Evolutionary conservation across 2,113 vertebrate species (phyloP).

Genomic region (Ornithorhynchus anatinus): DNA sequence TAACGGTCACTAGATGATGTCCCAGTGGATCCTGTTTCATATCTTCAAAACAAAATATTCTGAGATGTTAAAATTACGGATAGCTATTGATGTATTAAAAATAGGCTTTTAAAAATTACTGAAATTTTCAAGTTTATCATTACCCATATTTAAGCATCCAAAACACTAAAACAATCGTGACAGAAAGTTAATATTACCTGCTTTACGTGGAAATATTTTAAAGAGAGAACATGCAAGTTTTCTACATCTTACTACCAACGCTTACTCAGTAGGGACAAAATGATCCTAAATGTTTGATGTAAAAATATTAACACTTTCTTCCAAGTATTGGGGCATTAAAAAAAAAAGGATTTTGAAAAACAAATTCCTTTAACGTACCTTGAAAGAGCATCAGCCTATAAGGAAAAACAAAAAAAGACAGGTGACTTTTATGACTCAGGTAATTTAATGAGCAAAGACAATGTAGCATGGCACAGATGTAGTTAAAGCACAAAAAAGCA

Average conservation of each 20-base stretch:
- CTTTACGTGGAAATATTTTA: too few relatives aligned
- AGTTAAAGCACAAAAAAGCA: neutral
- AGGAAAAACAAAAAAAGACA: conserved; percentile 51
- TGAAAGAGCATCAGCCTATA: conserved; percentile 85
- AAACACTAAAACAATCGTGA: too few relatives aligned
- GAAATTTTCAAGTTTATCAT: too few relatives aligned
- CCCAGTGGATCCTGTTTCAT: conserved; percentile 72
- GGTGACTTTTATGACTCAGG: conserved; percentile 31
- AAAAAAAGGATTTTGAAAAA: neutral
- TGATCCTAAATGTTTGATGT: too few relatives aligned
- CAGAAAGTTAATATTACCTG: too few relatives aligned
- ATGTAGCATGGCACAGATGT: conserved; percentile 13
- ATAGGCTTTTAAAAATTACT: too few relatives aligned
- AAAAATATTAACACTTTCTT: too few relatives aligned
- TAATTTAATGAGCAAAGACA: conserved; percentile 7
- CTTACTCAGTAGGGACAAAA: conserved; percentile 14
- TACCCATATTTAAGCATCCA: too few relatives aligned
- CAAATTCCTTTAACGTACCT: conserved; percentile 75
- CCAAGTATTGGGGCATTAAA: too few relatives aligned
- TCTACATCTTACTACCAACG: neutral
- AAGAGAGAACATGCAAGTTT: neutral
- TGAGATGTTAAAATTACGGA: conserved; percentile 2
- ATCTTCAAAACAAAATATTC: conserved; percentile 66
- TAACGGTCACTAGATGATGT: conserved; percentile 79
- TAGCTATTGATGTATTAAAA: too few relatives aligned